Evolutionary conservation across 1,140 invertebrate species (phyloP).

Genomic region (Dreissena rostriformis): DNA sequence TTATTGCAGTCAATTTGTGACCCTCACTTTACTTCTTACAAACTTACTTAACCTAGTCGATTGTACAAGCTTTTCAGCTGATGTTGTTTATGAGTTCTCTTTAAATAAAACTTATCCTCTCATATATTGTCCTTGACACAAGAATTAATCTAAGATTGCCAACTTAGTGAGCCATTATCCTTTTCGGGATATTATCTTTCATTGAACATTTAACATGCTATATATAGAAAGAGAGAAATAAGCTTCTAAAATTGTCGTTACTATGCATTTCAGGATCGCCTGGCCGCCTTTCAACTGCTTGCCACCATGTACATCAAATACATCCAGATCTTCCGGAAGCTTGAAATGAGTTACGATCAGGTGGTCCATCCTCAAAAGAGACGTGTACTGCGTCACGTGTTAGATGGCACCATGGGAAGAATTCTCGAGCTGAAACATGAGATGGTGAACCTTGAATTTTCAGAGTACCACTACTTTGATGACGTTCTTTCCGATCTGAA

Average conservation of each 20-base stretch:
- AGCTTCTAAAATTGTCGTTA: too few species aligned
- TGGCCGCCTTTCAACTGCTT: conserved; percentile 80
- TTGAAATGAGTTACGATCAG: conserved; percentile 94
- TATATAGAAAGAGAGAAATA: too few species aligned
- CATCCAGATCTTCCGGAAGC: conserved; percentile 87
- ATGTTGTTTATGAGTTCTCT: neutral
- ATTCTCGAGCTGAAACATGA: conserved; percentile 87
- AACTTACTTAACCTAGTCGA: neutral
- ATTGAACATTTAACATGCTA: too few species aligned
- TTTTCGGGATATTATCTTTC: too few species aligned
- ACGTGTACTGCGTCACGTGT: conserved; percentile 88
- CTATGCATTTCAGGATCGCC: conserved; percentile 74
- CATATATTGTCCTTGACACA: too few species aligned
- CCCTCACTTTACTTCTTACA: neutral
- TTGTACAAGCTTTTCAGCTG: neutral
- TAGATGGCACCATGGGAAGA: conserved; percentile 91
- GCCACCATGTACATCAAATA: conserved; percentile 88
- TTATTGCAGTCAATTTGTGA: too few species aligned
- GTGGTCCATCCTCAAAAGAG: conserved; percentile 96
- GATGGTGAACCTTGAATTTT: conserved; percentile 91
- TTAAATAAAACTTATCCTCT: too few species aligned
- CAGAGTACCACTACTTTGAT: conserved; percentile 93
- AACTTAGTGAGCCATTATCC: too few species aligned
- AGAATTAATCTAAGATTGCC: too few species aligned
- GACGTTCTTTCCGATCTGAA: conserved; percentile 86